A percentile compares a stretch with the other conserved stretches of the same genome.
Evolutionary conservation across 2,888 invertebrate genomes (phyloP).

Genomic region (Aleiodes alternator): DNA sequence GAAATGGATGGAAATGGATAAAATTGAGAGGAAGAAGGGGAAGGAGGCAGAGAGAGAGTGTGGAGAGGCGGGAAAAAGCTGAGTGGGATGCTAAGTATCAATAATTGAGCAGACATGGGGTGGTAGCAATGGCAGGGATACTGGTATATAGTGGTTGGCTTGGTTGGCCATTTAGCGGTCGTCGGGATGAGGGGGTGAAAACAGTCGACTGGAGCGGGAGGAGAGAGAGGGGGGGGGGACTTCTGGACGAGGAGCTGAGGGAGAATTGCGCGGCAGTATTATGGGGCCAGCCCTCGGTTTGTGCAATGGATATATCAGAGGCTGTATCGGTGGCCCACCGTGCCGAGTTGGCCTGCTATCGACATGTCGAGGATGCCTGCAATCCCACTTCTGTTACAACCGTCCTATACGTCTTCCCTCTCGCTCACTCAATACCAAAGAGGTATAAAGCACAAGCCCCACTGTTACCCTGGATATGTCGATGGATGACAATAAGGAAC

Average conservation of each 20-base stretch:
- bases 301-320: conserved; percentile 69
- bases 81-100: conserved; percentile 68
- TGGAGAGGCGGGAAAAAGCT: conserved; percentile 49
- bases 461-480: conserved; percentile 18
- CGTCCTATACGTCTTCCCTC: conserved; percentile 36
- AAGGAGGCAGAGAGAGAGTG: conserved; percentile 29
- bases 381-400: conserved; percentile 38
- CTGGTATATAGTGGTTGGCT: conserved; percentile 52
- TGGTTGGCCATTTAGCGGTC: conserved; percentile 72
- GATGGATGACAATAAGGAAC: conserved; percentile 38
- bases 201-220: not conserved
- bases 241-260: conserved; percentile 40
- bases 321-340: conserved; percentile 58
- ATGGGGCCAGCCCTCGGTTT: conserved; percentile 54
- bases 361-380: conserved; percentile 72
- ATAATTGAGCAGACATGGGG: conserved; percentile 72
- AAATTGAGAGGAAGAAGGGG: conserved; percentile 40
- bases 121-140: conserved; percentile 59
- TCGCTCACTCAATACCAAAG: conserved; percentile 1
- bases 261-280: conserved; percentile 34
- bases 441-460: conserved; percentile 27
- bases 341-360: conserved; percentile 70
- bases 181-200: conserved; percentile 36
- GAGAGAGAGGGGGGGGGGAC: conserved; percentile 39
- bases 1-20: conserved; percentile 28